Conservation (phyloP, 2,113 vertebrate genomes). For the Passer montanus region DNA sequence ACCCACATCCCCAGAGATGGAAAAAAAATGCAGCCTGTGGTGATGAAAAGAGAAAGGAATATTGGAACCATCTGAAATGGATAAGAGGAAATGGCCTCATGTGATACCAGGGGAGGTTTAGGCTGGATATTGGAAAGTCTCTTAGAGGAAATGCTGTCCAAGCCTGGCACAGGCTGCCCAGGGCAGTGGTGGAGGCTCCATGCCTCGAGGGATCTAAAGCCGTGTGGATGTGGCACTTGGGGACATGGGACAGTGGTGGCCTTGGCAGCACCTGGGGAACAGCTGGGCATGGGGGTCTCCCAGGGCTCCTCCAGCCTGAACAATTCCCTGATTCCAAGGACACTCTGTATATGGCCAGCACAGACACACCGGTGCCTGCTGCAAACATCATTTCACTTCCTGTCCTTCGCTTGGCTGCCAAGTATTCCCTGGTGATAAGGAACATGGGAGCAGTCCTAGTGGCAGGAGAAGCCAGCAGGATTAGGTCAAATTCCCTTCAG, state of each 20-base stretch:
- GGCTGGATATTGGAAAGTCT: not conserved
- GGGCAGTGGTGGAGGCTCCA: not conserved
- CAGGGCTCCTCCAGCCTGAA: not conserved
- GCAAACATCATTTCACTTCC: not conserved
- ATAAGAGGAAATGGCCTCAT: not conserved
- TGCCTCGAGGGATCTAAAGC: not conserved
- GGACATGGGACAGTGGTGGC: not conserved
- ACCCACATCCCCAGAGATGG: too few relatives aligned
- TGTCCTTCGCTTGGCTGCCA: not conserved
- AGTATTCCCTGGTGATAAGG: not conserved
- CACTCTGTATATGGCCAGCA: not conserved
- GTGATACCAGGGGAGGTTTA: not conserved
- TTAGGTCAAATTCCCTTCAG: not conserved
- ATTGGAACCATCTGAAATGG: not conserved
- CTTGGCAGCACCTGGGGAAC: fast-evolving
- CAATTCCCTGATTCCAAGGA: not conserved
- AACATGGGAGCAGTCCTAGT: not conserved
- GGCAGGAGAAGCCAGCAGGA: not conserved
- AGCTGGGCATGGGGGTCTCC: fast-evolving
- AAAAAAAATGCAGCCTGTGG: not conserved
- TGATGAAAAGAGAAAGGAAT: not conserved
- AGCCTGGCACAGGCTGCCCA: not conserved
- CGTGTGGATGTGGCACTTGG: not conserved
- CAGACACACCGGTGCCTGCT: not conserved
- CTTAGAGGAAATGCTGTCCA: not conserved